Percentiles rank a stretch among this genome's conserved stretches.
Conservation (phyloP, 2,113 vertebrate species). For the Chloropsis hardwickii region DNA sequence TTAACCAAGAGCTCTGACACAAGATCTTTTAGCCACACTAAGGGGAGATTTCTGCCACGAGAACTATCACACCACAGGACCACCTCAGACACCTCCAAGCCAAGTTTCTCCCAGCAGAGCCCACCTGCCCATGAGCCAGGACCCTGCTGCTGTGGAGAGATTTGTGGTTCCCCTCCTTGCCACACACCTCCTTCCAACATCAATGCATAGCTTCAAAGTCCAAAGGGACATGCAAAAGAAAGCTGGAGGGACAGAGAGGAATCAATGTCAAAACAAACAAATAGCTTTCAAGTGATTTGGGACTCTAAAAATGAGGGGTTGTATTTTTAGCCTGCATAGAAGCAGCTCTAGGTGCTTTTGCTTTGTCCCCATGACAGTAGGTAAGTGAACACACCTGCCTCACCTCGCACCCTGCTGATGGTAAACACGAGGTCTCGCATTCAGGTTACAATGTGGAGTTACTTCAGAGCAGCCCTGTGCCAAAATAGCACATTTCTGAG, state of each 20-base stretch:
- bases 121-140: neutral
- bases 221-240: constrained; percentile 54
- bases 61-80: neutral
- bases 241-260: constrained; percentile 38
- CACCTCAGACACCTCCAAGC: neutral
- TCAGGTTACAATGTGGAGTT: constrained; percentile 63
- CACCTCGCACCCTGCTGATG: constrained; percentile 40
- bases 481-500: constrained; percentile 86
- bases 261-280: constrained; percentile 68
- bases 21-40: neutral
- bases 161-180: neutral
- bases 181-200: neutral
- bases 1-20: neutral
- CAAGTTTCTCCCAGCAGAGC: neutral
- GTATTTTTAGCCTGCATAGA: constrained; percentile 64
- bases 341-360: constrained; percentile 43
- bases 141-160: neutral
- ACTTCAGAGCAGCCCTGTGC: constrained; percentile 73
- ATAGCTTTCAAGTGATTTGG: constrained; percentile 54
- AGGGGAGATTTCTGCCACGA: neutral
- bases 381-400: constrained; percentile 61
- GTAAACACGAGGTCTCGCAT: constrained; percentile 71
- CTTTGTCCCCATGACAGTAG: constrained; percentile 54
- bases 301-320: constrained; percentile 36
- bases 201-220: constrained; percentile 21